Evolutionary conservation across 2,797 vertebrate genomes (phyloP).

Genomic region (Tokudaia tokunoshimensis): DNA sequence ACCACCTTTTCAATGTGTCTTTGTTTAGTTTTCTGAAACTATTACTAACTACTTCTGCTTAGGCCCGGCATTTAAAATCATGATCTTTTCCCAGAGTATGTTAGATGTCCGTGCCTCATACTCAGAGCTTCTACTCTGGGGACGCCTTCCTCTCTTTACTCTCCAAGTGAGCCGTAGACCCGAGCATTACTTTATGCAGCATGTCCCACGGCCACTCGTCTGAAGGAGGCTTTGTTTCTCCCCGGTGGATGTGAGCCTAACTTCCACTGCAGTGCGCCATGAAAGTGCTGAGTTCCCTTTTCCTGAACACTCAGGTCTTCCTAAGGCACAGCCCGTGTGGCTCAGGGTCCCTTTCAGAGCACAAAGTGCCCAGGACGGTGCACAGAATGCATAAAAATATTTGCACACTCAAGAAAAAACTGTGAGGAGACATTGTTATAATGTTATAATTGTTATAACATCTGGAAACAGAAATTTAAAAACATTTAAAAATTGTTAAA

Average conservation of each 20-base stretch:
- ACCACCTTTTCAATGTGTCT: background rate
- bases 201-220: background rate
- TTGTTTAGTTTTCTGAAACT: background rate
- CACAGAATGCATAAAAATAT: background rate
- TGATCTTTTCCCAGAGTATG: background rate
- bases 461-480: slow-evolving; percentile 11
- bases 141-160: background rate
- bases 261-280: background rate
- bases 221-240: background rate
- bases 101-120: background rate
- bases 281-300: background rate
- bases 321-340: background rate
- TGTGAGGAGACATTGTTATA: slow-evolving; percentile 5
- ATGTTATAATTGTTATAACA: slow-evolving; percentile 23
- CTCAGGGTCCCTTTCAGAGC: slow-evolving; percentile 43
- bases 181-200: background rate
- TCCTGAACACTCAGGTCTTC: background rate
- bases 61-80: background rate
- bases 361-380: background rate
- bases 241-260: background rate
- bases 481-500: slow-evolving; percentile 44
- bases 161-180: background rate
- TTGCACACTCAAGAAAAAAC: slow-evolving; percentile 47
- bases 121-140: background rate
- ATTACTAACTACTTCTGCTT: background rate